Percentiles rank a stretch among this genome's conserved stretches.
These are phyloP conservation scores for Pygoscelis adeliae DNA, from an alignment of 2,113 vertebrate genomes.

Conservation along the genomic window DNA sequence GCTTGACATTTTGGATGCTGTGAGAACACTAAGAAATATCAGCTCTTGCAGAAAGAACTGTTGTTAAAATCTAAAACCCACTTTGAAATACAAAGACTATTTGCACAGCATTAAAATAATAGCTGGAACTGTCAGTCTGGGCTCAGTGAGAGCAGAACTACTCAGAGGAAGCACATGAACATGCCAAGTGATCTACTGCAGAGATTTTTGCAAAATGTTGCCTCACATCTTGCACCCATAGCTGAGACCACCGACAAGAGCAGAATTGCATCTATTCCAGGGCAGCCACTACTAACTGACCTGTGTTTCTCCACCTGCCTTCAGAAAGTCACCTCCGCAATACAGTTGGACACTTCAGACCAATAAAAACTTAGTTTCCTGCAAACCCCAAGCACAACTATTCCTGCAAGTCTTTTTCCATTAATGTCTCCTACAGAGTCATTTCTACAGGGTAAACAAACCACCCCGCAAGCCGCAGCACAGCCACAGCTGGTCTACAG, in stretches of 20 bases:
- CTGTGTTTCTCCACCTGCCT: background rate
- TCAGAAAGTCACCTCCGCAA: background rate
- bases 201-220: accelerated
- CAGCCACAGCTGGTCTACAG: background rate
- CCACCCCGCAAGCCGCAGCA: background rate
- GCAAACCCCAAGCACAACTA: background rate
- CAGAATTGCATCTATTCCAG: background rate
- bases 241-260: background rate
- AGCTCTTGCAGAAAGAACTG: background rate
- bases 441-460: background rate
- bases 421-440: background rate
- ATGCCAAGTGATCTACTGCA: background rate
- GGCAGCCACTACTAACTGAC: background rate
- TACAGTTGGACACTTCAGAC: background rate
- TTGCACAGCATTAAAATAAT: slow-evolving; percentile 20
- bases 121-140: background rate
- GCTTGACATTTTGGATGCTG: slow-evolving; percentile 16
- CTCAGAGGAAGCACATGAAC: background rate
- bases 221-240: background rate
- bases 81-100: background rate
- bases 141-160: background rate
- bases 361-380: background rate
- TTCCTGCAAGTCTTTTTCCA: background rate
- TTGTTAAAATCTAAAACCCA: background rate
- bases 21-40: background rate